Evolutionary conservation across 2,797 vertebrate genomes (phyloP).

Genomic region (Anomalospiza imberbis): DNA sequence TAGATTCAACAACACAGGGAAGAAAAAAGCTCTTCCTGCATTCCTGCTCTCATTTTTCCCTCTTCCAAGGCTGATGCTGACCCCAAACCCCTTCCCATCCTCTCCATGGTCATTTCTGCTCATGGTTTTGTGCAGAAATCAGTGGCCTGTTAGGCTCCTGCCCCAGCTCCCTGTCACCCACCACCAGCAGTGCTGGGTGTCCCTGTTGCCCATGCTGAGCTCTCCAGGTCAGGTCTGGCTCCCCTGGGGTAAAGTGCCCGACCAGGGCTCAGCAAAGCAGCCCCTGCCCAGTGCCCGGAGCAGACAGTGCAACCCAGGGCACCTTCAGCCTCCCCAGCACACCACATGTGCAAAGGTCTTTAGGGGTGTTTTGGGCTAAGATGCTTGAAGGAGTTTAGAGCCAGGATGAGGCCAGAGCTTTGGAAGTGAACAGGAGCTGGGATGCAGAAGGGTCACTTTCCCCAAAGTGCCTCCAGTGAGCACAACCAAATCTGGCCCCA

Average conservation of each 20-base stretch:
- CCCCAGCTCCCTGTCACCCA: background rate
- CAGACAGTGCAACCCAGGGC: accelerated
- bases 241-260: accelerated
- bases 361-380: background rate
- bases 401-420: background rate
- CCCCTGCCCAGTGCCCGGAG: background rate
- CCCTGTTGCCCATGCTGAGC: background rate
- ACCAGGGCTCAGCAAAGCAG: accelerated
- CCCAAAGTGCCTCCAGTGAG: background rate
- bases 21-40: background rate
- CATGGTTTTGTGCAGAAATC: background rate
- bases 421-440: background rate
- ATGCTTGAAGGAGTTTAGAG: background rate
- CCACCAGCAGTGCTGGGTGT: background rate
- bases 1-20: background rate
- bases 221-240: background rate
- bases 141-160: accelerated
- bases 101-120: background rate
- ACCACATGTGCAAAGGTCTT: accelerated
- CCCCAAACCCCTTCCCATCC: background rate
- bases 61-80: background rate
- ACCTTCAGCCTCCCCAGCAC: background rate
- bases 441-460: accelerated
- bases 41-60: background rate
- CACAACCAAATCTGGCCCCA: background rate